Evolutionary conservation across 2,797 vertebrate genomes (phyloP), one percentile per base, ranked within the genome.

Genomic region (Silurus lanzhouensis): DNA sequence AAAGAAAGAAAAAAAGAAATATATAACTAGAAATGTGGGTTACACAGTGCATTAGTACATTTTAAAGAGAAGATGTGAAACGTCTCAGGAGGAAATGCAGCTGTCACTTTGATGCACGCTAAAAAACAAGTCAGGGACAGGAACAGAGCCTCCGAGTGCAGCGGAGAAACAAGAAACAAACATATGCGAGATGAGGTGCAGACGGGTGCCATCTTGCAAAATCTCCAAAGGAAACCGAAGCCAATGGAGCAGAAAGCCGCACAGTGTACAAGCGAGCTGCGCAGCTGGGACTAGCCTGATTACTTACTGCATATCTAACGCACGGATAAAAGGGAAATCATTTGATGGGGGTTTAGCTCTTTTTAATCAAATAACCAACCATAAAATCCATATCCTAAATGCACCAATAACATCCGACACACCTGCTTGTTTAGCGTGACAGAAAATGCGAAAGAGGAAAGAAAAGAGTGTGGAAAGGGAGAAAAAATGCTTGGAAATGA

Each of bases 311-410:
- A 52, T 71, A 80, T 61, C 70, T 82, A 25, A 27, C 48, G 14
- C 55, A 25, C 10, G 4, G 20, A 86, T 86, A 48, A 84, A 87
- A 22, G 64, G 66, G 31, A 83, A 83, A 76, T 75, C 20, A 86
- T 83, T 84, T 76, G 48, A 86, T 85, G 82, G 72, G n/a, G 81
- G 78, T 84, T 86, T 77, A 86, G 70, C 67, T 57, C 63, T 83
- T 85, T 78, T 52, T 78, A 38, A 79, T 83, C 67, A 81, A 87
- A 82, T 61, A 80, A 81, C 71, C 74, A n/a, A 64, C 52, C 60
- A 48, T 71, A 58, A 68, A 87, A 84, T 81, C 76, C 27, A 38
- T 44, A 64, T 74, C 27, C 31, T 61, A 58, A 74, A 71, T 55
- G 38, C 61, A 63, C 77, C 63, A 68, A 63, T 74, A 58, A 10